phyloP scores from a whole-genome alignment of 2,113 vertebrate genomes.

The Gallinago media region DNA sequence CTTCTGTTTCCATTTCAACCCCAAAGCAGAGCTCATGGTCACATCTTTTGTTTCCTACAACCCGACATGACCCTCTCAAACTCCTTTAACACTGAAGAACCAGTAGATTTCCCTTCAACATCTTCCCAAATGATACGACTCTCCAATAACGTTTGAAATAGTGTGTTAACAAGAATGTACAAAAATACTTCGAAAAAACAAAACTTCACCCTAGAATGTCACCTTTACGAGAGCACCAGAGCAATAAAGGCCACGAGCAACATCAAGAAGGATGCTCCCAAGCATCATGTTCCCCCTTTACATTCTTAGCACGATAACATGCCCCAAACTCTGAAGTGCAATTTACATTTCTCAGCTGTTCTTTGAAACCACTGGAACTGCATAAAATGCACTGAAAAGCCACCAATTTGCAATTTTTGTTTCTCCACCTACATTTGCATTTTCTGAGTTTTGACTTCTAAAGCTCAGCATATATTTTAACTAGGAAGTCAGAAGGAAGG shows the following conservation, averaged over 20 bases:
- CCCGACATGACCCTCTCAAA: background rate
- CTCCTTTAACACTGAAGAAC: background rate
- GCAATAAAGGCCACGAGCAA: background rate
- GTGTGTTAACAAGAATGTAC: background rate
- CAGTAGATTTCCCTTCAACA: background rate
- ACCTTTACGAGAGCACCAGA: background rate
- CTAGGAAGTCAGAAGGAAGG: background rate
- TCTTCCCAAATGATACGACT: background rate
- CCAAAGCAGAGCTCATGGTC: background rate
- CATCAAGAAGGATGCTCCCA: background rate
- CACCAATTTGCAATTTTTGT: background rate
- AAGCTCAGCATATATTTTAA: background rate
- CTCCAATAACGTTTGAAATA: background rate
- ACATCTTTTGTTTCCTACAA: background rate
- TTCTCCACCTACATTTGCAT: background rate
- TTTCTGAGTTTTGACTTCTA: background rate
- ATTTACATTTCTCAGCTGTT: background rate
- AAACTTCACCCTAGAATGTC: background rate
- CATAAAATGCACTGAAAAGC: background rate
- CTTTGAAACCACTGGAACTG: background rate
- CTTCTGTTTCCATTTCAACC: background rate
- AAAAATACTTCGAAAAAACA: background rate
- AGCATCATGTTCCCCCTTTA: background rate
- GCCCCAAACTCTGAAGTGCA: background rate
- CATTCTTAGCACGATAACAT: fast-evolving